Evolutionary conservation across 2,113 vertebrate species (phyloP).

Genomic region (Mustela lutreola): DNA sequence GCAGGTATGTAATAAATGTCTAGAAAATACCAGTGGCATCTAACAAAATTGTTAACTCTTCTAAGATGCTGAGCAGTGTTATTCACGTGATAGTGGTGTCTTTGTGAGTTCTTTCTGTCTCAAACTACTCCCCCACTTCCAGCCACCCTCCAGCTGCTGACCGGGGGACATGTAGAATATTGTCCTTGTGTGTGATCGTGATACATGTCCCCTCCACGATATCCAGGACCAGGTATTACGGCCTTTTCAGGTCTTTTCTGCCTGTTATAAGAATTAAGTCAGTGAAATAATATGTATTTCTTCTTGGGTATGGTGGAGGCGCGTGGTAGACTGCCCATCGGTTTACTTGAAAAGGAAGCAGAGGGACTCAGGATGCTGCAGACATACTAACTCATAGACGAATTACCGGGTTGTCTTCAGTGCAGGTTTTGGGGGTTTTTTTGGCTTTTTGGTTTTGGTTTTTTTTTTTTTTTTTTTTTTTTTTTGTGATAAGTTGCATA

Average conservation of each 20-base stretch:
- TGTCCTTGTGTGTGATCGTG: neutral
- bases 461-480: neutral
- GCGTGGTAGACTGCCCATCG: neutral
- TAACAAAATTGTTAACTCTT: neutral
- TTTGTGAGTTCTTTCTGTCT: neutral
- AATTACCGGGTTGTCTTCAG: neutral
- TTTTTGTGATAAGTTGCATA: neutral
- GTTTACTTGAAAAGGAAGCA: neutral
- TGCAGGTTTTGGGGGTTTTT: too few relatives aligned
- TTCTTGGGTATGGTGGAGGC: neutral
- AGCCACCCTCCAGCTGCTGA: neutral
- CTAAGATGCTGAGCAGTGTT: neutral
- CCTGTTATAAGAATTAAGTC: neutral
- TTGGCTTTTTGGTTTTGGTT: too few relatives aligned
- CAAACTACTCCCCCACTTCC: neutral
- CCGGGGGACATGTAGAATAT: neutral
- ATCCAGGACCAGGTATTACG: neutral
- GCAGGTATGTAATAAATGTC: neutral
- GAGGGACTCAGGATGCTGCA: neutral
- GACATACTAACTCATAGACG: neutral
- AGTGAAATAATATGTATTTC: neutral
- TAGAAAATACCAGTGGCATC: neutral
- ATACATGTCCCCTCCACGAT: neutral
- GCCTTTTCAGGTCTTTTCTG: neutral
- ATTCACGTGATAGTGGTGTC: too few relatives aligned